Conservation (phyloP, 1,140 invertebrate species). For the Trachymyrmex cornetzi region DNA sequence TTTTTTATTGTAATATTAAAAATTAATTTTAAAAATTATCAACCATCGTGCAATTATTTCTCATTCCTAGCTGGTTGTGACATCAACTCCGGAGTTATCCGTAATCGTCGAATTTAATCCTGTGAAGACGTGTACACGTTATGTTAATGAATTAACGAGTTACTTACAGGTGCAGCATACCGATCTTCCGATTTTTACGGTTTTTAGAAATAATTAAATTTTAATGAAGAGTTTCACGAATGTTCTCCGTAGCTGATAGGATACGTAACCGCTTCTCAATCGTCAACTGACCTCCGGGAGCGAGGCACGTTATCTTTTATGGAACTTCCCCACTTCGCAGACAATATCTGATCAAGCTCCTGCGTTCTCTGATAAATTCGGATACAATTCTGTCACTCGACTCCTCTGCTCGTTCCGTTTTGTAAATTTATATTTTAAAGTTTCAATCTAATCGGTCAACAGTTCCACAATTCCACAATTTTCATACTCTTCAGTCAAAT, state of each 20-base stretch:
- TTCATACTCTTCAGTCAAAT: too few relatives aligned
- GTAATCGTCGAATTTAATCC: neutral
- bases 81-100: neutral
- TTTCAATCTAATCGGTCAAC: neutral
- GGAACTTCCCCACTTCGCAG: conserved; percentile 64
- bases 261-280: neutral
- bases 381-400: neutral
- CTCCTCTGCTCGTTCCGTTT: neutral
- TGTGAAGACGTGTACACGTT: neutral
- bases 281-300: conserved; percentile 49
- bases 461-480: neutral
- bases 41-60: neutral
- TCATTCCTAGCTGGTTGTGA: neutral
- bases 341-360: neutral
- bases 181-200: neutral
- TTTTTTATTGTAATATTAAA: neutral
- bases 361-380: conserved; percentile 1
- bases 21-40: neutral
- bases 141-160: conserved; percentile 22
- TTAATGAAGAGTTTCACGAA: conserved; percentile 57
- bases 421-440: too few relatives aligned
- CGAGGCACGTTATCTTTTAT: conserved; percentile 70
- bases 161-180: conserved; percentile 71
- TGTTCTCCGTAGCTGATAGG: neutral
- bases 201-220: conserved; percentile 20